Conservation (phyloP, 2,888 invertebrate genomes). For the Chymomyza caudatula region DNA sequence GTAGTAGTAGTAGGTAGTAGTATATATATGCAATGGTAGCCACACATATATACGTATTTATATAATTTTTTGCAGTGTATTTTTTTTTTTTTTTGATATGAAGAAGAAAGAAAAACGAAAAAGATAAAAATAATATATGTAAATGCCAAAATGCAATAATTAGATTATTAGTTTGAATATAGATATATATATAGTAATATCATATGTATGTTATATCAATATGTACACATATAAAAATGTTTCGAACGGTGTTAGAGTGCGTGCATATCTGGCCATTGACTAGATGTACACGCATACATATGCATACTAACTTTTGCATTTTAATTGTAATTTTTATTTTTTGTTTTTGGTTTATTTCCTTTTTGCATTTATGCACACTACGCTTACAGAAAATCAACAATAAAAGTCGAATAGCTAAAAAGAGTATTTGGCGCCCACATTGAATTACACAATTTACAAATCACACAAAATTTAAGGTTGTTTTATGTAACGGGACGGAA, state of each 20-base stretch:
- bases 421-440: conserved; percentile 59
- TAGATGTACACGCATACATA: conserved; percentile 61
- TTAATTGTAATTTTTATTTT: conserved; percentile 56
- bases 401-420: conserved; percentile 21
- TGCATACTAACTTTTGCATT: conserved; percentile 60
- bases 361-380: conserved; percentile 60
- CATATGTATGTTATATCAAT: conserved; percentile 62
- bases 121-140: conserved; percentile 77
- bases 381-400: conserved; percentile 53
- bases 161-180: conserved; percentile 73
- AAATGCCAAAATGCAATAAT: conserved; percentile 78
- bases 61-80: conserved; percentile 15
- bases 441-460: conserved; percentile 10
- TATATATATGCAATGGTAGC: conserved; percentile 72
- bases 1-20: conserved; percentile 51
- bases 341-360: conserved; percentile 55
- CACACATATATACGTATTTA: conserved; percentile 52
- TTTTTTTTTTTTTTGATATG: conserved; percentile 69
- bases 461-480: conserved; percentile 38
- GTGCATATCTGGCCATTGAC: conserved; percentile 52
- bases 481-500: conserved; percentile 7
- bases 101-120: conserved; percentile 78
- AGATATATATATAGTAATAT: conserved; percentile 64
- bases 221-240: conserved; percentile 54
- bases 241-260: conserved; percentile 25